Conservation (phyloP, 2,113 vertebrate genomes). For the Hydrolagus affinis region DNA sequence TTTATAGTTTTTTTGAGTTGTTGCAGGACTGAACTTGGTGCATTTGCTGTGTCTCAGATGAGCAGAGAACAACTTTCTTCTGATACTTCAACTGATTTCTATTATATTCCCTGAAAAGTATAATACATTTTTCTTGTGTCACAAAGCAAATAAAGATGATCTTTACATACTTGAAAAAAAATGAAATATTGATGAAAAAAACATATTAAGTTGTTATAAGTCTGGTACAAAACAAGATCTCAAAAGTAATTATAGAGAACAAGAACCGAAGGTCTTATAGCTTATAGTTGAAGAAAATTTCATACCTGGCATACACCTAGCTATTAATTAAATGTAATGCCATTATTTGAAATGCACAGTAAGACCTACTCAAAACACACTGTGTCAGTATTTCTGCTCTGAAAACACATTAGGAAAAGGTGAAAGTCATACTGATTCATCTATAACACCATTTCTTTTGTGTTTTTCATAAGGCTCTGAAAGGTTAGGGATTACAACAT, state of each 20-base stretch:
- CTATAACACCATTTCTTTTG: neutral
- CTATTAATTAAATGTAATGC: neutral
- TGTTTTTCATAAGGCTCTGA: neutral
- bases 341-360: neutral
- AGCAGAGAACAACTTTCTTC: no score
- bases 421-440: neutral
- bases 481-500: neutral
- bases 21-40: neutral
- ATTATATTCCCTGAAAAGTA: neutral
- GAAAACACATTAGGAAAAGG: neutral
- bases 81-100: neutral
- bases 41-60: neutral
- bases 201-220: neutral
- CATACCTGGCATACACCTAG: neutral
- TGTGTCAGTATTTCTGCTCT: neutral
- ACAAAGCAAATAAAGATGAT: no score
- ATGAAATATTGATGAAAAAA: neutral
- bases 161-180: neutral
- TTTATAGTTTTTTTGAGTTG: no score
- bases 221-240: neutral
- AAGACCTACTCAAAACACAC: neutral
- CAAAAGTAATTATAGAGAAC: neutral
- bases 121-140: neutral
- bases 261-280: neutral
- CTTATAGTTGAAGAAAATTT: neutral